Evolutionary conservation across 2,888 invertebrate genomes (phyloP).

Genomic region (Platypus cylindrus): DNA sequence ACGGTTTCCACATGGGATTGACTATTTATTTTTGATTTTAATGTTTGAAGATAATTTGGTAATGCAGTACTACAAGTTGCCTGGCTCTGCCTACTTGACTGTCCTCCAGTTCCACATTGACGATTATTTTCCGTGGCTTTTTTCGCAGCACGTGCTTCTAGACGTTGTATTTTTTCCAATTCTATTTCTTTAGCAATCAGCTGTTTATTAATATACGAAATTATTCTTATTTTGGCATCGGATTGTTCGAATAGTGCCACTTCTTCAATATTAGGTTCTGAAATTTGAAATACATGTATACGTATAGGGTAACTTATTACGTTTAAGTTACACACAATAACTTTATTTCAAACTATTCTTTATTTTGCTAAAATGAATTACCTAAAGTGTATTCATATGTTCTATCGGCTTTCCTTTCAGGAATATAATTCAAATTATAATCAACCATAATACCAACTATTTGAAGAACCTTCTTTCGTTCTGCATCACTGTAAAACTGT

Average conservation of each 20-base stretch:
- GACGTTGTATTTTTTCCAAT: conserved; percentile 49
- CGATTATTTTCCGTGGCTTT: conserved; percentile 30
- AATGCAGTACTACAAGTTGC: conserved; percentile 25
- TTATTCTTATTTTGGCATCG: conserved; percentile 22
- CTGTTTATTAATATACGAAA: conserved; percentile 63
- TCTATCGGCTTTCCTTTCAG: conserved; percentile 66
- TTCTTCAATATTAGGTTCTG: conserved; percentile 72
- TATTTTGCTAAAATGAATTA: conserved; percentile 17
- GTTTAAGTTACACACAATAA: no score
- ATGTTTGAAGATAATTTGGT: conserved; percentile 60
- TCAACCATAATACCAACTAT: conserved; percentile 79
- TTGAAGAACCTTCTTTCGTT: conserved; percentile 53
- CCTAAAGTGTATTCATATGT: conserved; percentile 49
- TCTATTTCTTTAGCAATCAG: conserved; percentile 74
- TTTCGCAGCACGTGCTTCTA: conserved; percentile 15
- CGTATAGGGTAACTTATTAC: no score
- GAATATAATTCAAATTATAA: conserved; percentile 74
- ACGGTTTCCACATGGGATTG: background rate
- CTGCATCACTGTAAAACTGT: conserved; percentile 61
- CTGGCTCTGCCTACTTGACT: background rate
- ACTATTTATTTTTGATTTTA: conserved; percentile 47
- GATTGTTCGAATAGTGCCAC: conserved; percentile 37
- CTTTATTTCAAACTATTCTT: no score
- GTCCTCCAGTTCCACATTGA: background rate
- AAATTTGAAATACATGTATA: conserved; percentile 18